phyloP scores from a whole-genome alignment of 2,888 invertebrate genomes.

The Drosophila gaucha region DNA sequence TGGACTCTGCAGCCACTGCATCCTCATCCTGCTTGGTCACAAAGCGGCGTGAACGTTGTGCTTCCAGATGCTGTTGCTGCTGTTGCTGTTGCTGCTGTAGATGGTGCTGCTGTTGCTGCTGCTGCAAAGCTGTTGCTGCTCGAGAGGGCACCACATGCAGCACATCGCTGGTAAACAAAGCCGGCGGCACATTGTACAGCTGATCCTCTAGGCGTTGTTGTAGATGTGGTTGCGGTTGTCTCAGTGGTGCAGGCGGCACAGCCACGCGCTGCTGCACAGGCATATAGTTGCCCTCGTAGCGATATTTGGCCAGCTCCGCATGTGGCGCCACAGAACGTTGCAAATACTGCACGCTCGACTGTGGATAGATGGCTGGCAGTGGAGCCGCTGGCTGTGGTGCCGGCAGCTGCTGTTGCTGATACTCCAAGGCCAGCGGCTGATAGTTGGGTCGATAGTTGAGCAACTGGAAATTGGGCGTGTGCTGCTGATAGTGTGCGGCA shows the following conservation, averaged over 20 bases:
- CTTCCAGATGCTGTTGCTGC: conserved; percentile 32
- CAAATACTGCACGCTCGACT: conserved; percentile 52
- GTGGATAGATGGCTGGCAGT: conserved; percentile 51
- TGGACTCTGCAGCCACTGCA: conserved; percentile 46
- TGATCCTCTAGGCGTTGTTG: conserved; percentile 56
- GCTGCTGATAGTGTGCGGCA: conserved; percentile 61
- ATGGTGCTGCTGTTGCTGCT: conserved; percentile 17
- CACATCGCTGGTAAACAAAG: conserved; percentile 66
- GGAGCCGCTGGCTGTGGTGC: conserved; percentile 33
- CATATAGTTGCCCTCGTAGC: conserved; percentile 73
- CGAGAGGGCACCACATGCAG: conserved; percentile 67
- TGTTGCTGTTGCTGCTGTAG: conserved; percentile 29
- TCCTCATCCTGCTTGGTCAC: conserved; percentile 32
- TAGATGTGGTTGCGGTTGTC: neutral
- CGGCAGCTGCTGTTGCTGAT: conserved; percentile 62
- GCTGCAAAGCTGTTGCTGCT: conserved; percentile 34
- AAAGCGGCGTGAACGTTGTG: conserved; percentile 57
- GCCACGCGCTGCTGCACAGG: conserved; percentile 49
- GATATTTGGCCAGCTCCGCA: conserved; percentile 69
- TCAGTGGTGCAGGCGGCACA: conserved; percentile 14
- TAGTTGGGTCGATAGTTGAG: conserved; percentile 61
- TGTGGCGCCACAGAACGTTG: conserved; percentile 59
- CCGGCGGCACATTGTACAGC: conserved; percentile 70
- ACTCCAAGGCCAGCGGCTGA: conserved; percentile 59
- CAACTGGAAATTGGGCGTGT: conserved; percentile 66